Base-by-base conservation (phyloP, 2,888 invertebrate species). In the Caenorhabditis wallacei region DNA sequence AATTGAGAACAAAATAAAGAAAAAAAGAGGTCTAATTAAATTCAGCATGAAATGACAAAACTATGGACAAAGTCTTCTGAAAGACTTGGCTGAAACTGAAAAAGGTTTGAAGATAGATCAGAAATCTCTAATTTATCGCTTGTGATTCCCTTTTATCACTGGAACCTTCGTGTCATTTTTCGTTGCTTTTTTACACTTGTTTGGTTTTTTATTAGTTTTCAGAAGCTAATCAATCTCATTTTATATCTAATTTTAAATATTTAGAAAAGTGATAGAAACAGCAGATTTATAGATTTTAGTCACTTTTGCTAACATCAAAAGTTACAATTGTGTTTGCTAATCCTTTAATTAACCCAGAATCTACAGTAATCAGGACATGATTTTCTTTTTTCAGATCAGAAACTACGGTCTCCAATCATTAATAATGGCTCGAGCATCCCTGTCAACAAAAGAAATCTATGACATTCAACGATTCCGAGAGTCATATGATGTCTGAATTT, bases 351-450 rank as follows among this genome's bases (percentile, higher is more conserved):
- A 22, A 3, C 16, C 24, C 35, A 35, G 35, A 35, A 35, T 35
- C 35, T 26, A 20, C 2, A 4, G 7, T 51, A 20, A 26, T 18
- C 10, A 18, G n/a, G n/a, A n/a, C n/a, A n/a, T n/a, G n/a, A n/a
- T 56, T 26, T 4, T 37, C 18, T 11, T 53, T 20, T 81, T 86
- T 63, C 72, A 85, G 86, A 80, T 86, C 53, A 78, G 75, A 64
- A 69, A 83, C 61, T 85, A 85, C 69, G 88, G 88, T 10, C 75
- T 88, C 11, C 85, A 85, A 54, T 82, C 85, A 1, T 59, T 88
- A 43, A 88, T 88, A 48, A 88, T 88, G 88, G 88, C 88, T 3
- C 78, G 88, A 51, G 88, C 87, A 10, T 85, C 86, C 13, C 56
- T 88, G 30, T 84, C 84, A 16, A 82, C 78, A 2, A 82, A 87